These are phyloP conservation scores for Drosophila quadrilineata DNA, from an alignment of 1,140 invertebrate genomes.

Conservation along the genomic window DNA sequence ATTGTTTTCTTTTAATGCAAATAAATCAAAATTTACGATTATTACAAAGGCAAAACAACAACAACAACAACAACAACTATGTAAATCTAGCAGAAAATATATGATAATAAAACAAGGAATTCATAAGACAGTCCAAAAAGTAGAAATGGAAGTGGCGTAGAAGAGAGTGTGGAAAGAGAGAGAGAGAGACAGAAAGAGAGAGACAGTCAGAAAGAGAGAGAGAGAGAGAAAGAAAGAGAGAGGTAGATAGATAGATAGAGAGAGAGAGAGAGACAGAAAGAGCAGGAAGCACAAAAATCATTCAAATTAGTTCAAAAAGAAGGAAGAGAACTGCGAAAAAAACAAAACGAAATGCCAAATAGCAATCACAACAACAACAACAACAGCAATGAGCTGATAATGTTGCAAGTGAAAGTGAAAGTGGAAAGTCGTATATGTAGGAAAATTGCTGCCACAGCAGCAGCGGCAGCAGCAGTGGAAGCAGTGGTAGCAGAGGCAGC, in stretches of 20 bases:
- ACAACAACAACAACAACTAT: not conserved
- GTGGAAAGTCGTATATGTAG: not conserved
- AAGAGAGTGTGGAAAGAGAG: too few species aligned
- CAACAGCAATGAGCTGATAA: slow-evolving; percentile 44
- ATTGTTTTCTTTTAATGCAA: slow-evolving; percentile 28
- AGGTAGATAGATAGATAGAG: too few species aligned
- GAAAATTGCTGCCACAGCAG: slow-evolving; percentile 61
- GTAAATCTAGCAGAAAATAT: slow-evolving; percentile 48
- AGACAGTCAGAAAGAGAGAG: not conserved
- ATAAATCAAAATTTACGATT: slow-evolving; percentile 48
- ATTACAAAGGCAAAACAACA: slow-evolving; percentile 21
- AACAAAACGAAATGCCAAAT: slow-evolving; percentile 30
- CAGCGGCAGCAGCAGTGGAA: slow-evolving; percentile 24
- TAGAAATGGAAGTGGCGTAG: not conserved
- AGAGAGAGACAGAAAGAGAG: not conserved
- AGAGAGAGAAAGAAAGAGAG: not conserved
- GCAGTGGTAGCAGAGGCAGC: slow-evolving; percentile 52
- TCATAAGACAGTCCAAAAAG: slow-evolving; percentile 29
- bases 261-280: too few species aligned
- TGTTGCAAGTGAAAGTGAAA: slow-evolving; percentile 64
- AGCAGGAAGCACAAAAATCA: slow-evolving; percentile 55
- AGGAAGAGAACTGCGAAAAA: slow-evolving; percentile 20
- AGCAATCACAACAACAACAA: slow-evolving; percentile 47
- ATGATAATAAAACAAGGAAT: slow-evolving; percentile 71
- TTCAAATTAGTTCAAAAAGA: slow-evolving; percentile 64